Conservation (phyloP, 2,888 invertebrate genomes). For the Steinernema hermaphroditum region DNA sequence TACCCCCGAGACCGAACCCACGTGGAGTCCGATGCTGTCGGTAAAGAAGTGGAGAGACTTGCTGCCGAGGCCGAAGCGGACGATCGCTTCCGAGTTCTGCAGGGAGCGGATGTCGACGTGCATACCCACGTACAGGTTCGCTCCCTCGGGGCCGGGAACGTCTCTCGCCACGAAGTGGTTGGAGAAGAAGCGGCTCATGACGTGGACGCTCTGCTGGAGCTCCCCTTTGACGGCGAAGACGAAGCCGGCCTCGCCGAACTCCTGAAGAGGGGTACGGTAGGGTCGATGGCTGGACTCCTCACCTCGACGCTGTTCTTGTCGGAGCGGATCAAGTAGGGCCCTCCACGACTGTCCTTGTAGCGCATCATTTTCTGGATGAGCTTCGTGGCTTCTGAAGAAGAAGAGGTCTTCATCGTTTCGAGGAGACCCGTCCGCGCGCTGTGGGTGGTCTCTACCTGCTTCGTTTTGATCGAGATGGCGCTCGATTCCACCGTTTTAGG, state of each 20-base stretch:
- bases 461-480: constrained; percentile 11
- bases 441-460: not conserved
- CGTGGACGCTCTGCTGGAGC: constrained; percentile 6
- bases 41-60: not conserved
- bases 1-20: too few relatives aligned
- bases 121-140: not conserved
- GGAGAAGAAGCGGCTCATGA: not conserved
- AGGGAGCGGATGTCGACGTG: not conserved
- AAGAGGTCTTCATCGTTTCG: too few relatives aligned
- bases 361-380: constrained; percentile 9
- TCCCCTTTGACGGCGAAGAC: constrained; percentile 6
- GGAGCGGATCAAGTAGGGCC: constrained; percentile 15
- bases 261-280: not conserved
- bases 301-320: not conserved
- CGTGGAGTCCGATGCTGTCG: constrained; percentile 20
- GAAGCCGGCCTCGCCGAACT: not conserved
- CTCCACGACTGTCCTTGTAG: constrained; percentile 1
- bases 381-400: not conserved
- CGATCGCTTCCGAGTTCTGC: constrained; percentile 10
- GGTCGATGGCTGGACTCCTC: too few relatives aligned
- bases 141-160: not conserved
- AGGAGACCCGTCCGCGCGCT: too few relatives aligned
- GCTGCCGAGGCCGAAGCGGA: not conserved
- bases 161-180: not conserved
- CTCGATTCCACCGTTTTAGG: not conserved